Conservation (phyloP, 2,797 vertebrate genomes). For the Cygnus olor region DNA sequence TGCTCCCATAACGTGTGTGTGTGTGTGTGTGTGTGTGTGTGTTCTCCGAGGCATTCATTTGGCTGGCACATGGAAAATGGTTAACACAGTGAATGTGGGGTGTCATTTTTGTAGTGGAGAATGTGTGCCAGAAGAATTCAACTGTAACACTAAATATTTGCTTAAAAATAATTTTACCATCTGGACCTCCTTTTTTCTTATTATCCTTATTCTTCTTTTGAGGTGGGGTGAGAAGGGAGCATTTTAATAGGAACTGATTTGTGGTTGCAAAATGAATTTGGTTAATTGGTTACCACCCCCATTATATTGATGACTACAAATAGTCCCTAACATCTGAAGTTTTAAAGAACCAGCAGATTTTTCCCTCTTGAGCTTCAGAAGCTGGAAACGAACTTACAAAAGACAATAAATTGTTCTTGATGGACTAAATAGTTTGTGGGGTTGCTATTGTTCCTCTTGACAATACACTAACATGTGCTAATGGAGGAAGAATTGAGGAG, state of each 20-base stretch:
- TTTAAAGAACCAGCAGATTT: constrained; percentile 71
- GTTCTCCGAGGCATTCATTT: constrained; percentile 74
- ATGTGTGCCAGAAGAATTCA: constrained; percentile 80
- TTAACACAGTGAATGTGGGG: constrained; percentile 78
- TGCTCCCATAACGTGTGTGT: constrained; percentile 7
- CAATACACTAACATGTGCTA: constrained; percentile 68
- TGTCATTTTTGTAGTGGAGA: constrained; percentile 77
- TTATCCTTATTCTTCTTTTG: constrained; percentile 74
- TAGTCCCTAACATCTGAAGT: constrained; percentile 72
- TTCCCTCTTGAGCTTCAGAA: constrained; percentile 69
- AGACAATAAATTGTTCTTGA: constrained; percentile 70
- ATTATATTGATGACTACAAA: constrained; percentile 76
- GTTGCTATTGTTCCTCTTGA: constrained; percentile 69
- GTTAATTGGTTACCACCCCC: constrained; percentile 75
- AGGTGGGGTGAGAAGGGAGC: constrained; percentile 70
- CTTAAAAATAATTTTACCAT: constrained; percentile 84
- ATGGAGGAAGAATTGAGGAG: constrained; percentile 71
- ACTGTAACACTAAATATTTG: constrained; percentile 80
- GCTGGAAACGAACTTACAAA: constrained; percentile 68
- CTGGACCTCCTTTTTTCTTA: constrained; percentile 77
- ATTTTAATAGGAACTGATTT: constrained; percentile 77
- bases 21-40: constrained; percentile 31
- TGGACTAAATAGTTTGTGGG: constrained; percentile 71
- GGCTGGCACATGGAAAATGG: constrained; percentile 77
- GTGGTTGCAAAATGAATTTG: constrained; percentile 75